Evolutionary conservation across 2,113 vertebrate genomes (phyloP).

Genomic region (Bettongia penicillata): DNA sequence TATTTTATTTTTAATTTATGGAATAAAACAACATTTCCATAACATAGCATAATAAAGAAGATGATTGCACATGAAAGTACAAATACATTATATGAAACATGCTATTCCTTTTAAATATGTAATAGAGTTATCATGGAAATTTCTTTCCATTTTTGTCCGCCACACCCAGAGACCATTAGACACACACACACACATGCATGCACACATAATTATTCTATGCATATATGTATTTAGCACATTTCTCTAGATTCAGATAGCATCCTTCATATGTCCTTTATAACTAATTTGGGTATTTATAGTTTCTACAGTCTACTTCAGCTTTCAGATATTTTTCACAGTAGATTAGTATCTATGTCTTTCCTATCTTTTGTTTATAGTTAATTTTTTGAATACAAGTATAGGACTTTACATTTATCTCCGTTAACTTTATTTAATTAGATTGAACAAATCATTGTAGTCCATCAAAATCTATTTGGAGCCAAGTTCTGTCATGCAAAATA

Average conservation of each 20-base stretch:
- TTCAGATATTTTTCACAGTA: background rate
- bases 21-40: background rate
- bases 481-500: background rate
- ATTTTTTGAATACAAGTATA: background rate
- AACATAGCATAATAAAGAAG: background rate
- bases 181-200: background rate
- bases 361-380: background rate
- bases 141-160: background rate
- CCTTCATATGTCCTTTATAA: background rate
- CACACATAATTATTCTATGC: background rate
- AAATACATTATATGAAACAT: background rate
- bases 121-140: background rate
- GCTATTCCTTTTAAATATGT: background rate
- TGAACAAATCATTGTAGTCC: background rate
- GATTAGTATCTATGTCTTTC: background rate
- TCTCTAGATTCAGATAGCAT: too few species aligned
- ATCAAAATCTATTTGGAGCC: background rate
- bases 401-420: background rate
- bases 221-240: background rate
- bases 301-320: background rate
- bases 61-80: background rate
- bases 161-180: background rate
- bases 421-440: background rate
- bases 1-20: background rate
- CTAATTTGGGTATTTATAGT: background rate